Base-by-base conservation (phyloP, 2,113 vertebrate genomes). In the Globicephala melas region DNA sequence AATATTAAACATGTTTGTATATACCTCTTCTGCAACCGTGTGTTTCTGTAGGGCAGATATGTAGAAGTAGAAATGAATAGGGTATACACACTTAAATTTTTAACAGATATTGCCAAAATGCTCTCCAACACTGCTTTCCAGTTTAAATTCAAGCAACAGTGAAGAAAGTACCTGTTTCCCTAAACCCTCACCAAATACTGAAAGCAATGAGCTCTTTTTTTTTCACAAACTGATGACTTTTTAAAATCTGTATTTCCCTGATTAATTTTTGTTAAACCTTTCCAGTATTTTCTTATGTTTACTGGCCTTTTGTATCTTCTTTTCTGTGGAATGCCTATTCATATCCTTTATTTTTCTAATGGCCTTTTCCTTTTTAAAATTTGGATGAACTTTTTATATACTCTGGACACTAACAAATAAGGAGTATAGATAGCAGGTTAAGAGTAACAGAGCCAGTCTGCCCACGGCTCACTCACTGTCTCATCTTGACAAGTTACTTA, bases 241-340 rank as follows among this genome's bases (percentile, higher is more conserved):
- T 88, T 70, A 58, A 94, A 68, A 62, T 87, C 38, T 88, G 21
- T 86, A 88, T 88, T 96, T 95, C 50, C 28, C 65, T 68, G 9
- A 86, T 74, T 93, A 68, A 73, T 96, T 96, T 92, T 50, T 58
- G 55, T 81, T 95, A 60, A 96, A 82, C 26, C n/a, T 82, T 47
- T 79, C 47, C 14, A 82, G 14, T 47, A 71, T 79, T 94, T 94
- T 85, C 67, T 38, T n/a, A 71, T 25, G 8, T 91, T 84, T 81
- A 88, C 71, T 89, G 26, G 44, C 12, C 38, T 90, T 87, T n/a
- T 79, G 20, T 20, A 82, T 77, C 38, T 92, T 50, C 81, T 96
- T 96, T 71, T 87, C 71, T 86, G 13, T 96, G 41, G 82, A 92
- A 79, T 81, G 12, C 11, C 28, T 80, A 68, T n/a, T 62, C 9